A percentile compares a stretch with the other conserved stretches of the same genome.
Conservation (phyloP, 2,113 vertebrate genomes). For the Oriolus oriolus region DNA sequence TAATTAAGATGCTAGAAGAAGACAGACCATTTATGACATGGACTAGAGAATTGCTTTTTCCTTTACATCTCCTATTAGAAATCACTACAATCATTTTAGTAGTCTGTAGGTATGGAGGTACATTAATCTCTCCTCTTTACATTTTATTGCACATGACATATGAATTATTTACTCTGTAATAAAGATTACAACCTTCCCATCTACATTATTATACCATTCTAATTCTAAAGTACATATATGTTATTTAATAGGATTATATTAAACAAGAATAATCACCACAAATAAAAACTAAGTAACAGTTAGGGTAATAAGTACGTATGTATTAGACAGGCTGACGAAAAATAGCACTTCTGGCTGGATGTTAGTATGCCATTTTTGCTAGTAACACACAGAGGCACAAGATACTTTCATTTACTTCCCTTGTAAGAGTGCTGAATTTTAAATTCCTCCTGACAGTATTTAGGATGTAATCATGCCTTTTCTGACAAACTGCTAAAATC, state of each 20-base stretch:
- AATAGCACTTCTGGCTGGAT: background rate
- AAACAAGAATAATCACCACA: background rate
- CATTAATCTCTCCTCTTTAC: background rate
- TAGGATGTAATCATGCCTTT: background rate
- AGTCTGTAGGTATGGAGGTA: background rate
- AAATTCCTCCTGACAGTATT: background rate
- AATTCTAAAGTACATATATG: background rate
- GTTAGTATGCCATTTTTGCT: background rate
- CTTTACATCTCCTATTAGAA: background rate
- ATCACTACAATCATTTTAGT: background rate
- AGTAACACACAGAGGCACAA: background rate
- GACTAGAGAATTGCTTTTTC: background rate
- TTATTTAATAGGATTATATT: background rate
- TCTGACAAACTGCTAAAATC: constrained; percentile 53
- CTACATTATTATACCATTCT: background rate
- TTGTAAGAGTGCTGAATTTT: constrained; percentile 11
- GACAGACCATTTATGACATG: background rate
- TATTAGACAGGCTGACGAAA: background rate
- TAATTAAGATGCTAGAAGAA: background rate
- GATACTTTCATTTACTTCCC: background rate
- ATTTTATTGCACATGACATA: background rate
- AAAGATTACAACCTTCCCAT: background rate
- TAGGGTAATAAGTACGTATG: background rate
- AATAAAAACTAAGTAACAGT: constrained; percentile 34
- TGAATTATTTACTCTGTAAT: background rate